Conservation (phyloP, 2,888 invertebrate genomes). For the Coronaproctus castanopsis region DNA sequence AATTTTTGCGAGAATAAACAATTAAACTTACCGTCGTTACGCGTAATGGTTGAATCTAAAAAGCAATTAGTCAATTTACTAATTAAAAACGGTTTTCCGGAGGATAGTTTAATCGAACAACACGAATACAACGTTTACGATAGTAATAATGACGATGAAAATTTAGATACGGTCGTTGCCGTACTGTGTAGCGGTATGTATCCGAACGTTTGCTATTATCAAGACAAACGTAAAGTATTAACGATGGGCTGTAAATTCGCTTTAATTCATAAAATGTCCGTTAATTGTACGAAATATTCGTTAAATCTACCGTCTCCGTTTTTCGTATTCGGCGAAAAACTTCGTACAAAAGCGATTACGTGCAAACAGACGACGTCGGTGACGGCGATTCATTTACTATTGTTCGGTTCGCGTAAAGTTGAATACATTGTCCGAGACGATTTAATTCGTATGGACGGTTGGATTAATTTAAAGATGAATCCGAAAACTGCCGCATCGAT, state of each 20-base stretch:
- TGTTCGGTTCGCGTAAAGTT: slow-evolving; percentile 79
- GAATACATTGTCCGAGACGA: slow-evolving; percentile 57
- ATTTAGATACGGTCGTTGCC: slow-evolving; percentile 62
- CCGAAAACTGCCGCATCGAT: slow-evolving; percentile 56
- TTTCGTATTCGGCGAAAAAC: slow-evolving; percentile 96
- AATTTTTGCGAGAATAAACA: slow-evolving; percentile 82
- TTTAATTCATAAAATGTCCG: slow-evolving; percentile 87
- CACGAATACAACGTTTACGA: slow-evolving; percentile 44
- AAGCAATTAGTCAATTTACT: slow-evolving; percentile 46
- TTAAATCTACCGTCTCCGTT: slow-evolving; percentile 78
- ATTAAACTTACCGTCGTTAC: slow-evolving; percentile 66
- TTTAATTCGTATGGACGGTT: slow-evolving; percentile 68
- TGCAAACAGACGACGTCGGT: slow-evolving; percentile 96
- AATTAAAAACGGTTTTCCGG: slow-evolving; percentile 65
- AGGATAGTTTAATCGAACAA: slow-evolving; percentile 56
- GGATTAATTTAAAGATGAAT: slow-evolving; percentile 79
- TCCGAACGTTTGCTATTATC: slow-evolving; percentile 89
- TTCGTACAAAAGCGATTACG: slow-evolving; percentile 80
- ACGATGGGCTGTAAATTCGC: slow-evolving; percentile 91
- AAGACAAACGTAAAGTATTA: slow-evolving; percentile 79
- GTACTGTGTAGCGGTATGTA: slow-evolving; percentile 80
- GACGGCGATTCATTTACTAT: slow-evolving; percentile 70
- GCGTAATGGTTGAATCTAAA: slow-evolving; percentile 84
- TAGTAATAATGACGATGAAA: slow-evolving; percentile 47
- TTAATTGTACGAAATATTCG: slow-evolving; percentile 71